Percentiles rank a stretch among this genome's conserved stretches.
Conservation (phyloP, 2,113 vertebrate species). For the Pterocles orientalis region DNA sequence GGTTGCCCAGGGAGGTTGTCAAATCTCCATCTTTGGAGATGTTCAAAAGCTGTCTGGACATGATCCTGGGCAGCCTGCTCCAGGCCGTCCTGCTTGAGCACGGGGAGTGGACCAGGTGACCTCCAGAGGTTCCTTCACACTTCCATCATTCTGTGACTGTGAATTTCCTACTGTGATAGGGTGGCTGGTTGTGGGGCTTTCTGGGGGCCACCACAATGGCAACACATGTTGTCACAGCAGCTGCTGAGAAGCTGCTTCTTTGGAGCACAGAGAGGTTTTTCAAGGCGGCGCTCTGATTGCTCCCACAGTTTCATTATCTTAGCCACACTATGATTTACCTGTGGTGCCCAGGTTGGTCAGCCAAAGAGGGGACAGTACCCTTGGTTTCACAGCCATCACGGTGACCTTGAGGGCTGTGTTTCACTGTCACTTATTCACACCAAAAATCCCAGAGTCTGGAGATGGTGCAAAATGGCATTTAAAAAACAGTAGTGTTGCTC, state of each 20-base stretch:
- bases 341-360: too few relatives aligned
- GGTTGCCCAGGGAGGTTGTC: not conserved
- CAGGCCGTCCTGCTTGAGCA: not conserved
- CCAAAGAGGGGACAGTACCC: too few relatives aligned
- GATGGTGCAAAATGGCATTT: not conserved
- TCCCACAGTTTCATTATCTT: not conserved
- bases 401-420: too few relatives aligned
- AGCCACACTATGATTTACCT: not conserved
- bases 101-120: not conserved
- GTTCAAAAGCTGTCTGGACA: not conserved
- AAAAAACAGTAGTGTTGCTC: not conserved
- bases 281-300: rapidly evolving
- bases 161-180: not conserved
- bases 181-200: not conserved
- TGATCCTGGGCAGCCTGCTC: not conserved
- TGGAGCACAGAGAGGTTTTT: not conserved
- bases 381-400: too few relatives aligned
- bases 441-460: too few relatives aligned
- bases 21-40: not conserved
- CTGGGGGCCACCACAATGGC: rapidly evolving
- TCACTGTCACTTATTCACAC: too few relatives aligned
- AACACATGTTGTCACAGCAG: not conserved
- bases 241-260: not conserved
- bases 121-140: not conserved
- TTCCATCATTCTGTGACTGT: not conserved